Conservation (phyloP, 2,797 vertebrate genomes). For the Heliangelus exortis region DNA sequence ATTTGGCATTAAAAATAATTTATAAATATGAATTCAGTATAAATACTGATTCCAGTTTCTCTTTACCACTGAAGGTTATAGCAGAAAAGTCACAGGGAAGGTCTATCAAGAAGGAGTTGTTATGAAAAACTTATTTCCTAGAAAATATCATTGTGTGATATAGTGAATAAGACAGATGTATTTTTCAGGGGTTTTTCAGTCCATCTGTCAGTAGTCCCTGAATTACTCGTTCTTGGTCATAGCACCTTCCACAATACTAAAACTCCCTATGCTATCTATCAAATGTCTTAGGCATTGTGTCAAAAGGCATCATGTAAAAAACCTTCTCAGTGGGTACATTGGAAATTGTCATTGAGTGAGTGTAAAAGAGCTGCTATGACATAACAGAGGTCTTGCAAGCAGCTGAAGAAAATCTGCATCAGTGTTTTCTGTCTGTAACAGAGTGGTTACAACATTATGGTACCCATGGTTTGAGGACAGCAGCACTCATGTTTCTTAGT, state of each 20-base stretch:
- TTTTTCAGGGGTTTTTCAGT: not conserved
- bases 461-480: not conserved
- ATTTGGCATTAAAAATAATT: not conserved
- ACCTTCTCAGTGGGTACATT: not conserved
- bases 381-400: not conserved
- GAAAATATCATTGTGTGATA: not conserved
- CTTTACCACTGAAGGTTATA: not conserved
- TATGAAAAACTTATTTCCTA: not conserved
- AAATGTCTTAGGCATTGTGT: not conserved
- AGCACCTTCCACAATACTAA: not conserved
- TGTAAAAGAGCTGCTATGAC: not conserved
- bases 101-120: not conserved
- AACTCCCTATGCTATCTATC: not conserved
- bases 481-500: not conserved
- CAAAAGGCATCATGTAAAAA: not conserved
- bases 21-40: not conserved
- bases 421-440: not conserved
- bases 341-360: not conserved
- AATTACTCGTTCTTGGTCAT: not conserved
- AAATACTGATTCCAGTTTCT: not conserved
- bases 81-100: too few relatives aligned
- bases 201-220: not conserved
- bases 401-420: not conserved
- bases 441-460: not conserved
- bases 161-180: not conserved